Base-by-base conservation (phyloP, 2,113 vertebrate species). In the Chamaea fasciata region DNA sequence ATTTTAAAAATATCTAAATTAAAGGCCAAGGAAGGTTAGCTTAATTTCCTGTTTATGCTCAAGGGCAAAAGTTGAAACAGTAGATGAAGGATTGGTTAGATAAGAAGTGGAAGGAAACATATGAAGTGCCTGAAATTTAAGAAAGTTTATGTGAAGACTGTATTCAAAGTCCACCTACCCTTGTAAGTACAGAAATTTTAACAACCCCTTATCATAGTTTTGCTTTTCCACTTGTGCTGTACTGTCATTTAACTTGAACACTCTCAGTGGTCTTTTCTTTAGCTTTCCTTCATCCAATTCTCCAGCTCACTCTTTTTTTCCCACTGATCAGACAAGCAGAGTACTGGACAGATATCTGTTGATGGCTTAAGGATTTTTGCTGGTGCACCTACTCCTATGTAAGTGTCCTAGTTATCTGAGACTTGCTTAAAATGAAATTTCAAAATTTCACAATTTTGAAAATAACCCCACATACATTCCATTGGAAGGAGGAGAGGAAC, bases 401-500 rank as follows among this genome's bases (percentile, higher is more conserved):
- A 83, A 84, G 8, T 9, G 26, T 53, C 44, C 11, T 21, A 41
- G 23, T 50, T 63, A 41, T 56, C 18, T 64, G 18, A 69, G 7
- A 18, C 17, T 71, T 31, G 10, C 3, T 83, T 59, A 69, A 73
- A 92, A 85, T 21, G 4, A 65, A 53, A 26, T 62, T 50, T 62
- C 41, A 57, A 35, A 37, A 59, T 23, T 35, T 53, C 37, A 52
- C 11, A 6, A 8, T 65, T 55, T 50, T 41, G 63, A 83, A 71
- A 35, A 26, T 31, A 39, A 7, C 0, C 0, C 4, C 4, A 65
- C 2, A 16, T 20, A 6, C 1, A 15, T 75, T 75, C 64, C 11
- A 24, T 12, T 74, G 35, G 16, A 81, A 78, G 17, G 9, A 63
- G 9, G 9, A 77, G 56, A 69, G 50, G 23, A 81, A 59, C 13